A percentile compares a stretch with the other conserved stretches of the same genome.
Evolutionary conservation across 1,140 invertebrate species (phyloP).

Genomic region (Neodiprion fabricii): DNA sequence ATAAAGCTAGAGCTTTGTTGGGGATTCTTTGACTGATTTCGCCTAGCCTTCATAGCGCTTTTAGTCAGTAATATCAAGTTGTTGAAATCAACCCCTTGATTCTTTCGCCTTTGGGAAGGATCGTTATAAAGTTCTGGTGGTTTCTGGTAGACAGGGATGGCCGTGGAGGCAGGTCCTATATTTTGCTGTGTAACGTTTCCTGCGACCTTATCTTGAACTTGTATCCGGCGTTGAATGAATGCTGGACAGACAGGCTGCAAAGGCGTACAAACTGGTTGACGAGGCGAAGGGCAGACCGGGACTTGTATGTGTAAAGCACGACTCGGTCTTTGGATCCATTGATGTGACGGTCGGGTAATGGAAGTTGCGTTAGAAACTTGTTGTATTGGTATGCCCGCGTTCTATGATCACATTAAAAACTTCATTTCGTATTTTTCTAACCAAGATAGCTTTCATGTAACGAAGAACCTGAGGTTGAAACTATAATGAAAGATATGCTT

Average conservation of each 20-base stretch:
- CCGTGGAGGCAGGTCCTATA: conserved; percentile 29
- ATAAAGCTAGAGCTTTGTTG: conserved; percentile 41
- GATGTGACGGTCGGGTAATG: conserved; percentile 40
- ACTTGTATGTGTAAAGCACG: conserved; percentile 43
- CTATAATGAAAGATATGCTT: neutral
- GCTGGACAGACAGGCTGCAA: conserved; percentile 40
- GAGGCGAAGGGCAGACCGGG: conserved; percentile 32
- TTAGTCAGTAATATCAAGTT: conserved; percentile 57
- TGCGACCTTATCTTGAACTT: conserved; percentile 30
- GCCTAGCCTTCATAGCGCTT: conserved; percentile 50
- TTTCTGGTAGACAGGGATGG: conserved; percentile 52
- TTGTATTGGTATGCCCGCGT: conserved; percentile 43
- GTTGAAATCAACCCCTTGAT: conserved; percentile 53
- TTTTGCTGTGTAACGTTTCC: conserved; percentile 15
- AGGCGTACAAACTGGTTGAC: conserved; percentile 33
- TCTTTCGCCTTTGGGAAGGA: conserved; percentile 41
- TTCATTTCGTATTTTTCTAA: neutral
- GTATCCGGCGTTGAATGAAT: conserved; percentile 39
- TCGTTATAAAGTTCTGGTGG: conserved; percentile 46
- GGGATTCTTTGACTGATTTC: conserved; percentile 41
- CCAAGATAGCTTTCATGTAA: neutral
- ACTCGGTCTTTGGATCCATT: conserved; percentile 46
- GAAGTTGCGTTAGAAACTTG: conserved; percentile 39
- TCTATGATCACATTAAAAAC: conserved; percentile 36
- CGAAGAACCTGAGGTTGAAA: neutral